Evolutionary conservation across 2,797 vertebrate species (phyloP).

Genomic region (Syncerus caffer): DNA sequence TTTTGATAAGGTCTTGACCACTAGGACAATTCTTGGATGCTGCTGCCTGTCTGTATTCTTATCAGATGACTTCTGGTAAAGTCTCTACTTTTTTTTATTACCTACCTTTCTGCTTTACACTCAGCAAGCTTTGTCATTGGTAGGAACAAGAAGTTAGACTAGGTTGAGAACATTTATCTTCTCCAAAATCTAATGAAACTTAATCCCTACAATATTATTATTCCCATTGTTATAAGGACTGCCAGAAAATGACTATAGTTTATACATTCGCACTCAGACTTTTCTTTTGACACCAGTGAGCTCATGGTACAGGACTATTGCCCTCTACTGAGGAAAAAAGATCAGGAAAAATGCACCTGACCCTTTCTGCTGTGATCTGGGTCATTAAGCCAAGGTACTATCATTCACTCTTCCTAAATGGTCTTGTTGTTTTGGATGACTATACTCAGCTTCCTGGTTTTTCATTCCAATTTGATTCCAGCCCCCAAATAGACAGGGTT

Average conservation of each 20-base stretch:
- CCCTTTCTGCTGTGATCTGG: background rate
- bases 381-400: background rate
- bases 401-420: background rate
- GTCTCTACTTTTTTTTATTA: slow-evolving; percentile 52
- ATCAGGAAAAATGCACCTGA: background rate
- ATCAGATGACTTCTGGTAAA: slow-evolving; percentile 36
- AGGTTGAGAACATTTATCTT: background rate
- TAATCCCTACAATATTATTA: background rate
- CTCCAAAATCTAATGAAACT: background rate
- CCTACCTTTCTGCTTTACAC: background rate
- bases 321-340: background rate
- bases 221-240: background rate
- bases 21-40: slow-evolving; percentile 56
- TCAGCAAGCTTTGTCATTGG: background rate
- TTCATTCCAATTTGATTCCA: background rate
- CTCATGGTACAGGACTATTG: background rate
- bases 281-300: background rate
- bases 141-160: background rate
- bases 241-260: background rate
- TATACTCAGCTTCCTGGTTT: background rate
- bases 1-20: slow-evolving; percentile 65
- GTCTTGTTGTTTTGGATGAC: background rate
- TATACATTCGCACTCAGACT: background rate
- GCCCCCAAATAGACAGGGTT: background rate
- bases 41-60: slow-evolving; percentile 25